Base-by-base conservation (phyloP, 1,140 invertebrate species). In the Ectropis grisescens region DNA sequence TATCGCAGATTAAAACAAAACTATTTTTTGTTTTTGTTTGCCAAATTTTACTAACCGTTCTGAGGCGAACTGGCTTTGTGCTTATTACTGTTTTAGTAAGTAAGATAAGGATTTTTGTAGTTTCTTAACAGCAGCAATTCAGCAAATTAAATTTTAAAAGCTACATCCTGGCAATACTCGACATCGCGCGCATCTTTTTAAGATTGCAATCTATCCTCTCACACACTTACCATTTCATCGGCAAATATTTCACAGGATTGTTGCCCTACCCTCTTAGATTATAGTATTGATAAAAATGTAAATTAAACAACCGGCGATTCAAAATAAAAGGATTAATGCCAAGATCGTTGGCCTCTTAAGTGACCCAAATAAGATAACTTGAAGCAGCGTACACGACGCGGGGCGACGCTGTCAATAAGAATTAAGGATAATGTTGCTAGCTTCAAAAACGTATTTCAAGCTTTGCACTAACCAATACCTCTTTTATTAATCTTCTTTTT, bases 301-400 rank as follows among this genome's bases (percentile, higher is more conserved):
- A 69, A 71, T 67, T 50, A 61, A 50, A 24, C 33, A 54, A 27
- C 40, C 57, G 61, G 62, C 53, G 65, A 61, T 64, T 53, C 45
- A 58, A 69, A 71, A 76, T 69, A 69, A 72, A 76, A 67, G 59
- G 59, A n/a, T 67, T 68, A 59, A 52, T 38, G 22, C 28, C 33
- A 50, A 43, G 69, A 68, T 69, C 71, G 48, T 60, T 67, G 65
- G 47, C 65, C 69, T 56, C 49, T 44, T 58, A 64, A 69, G 53
- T 76, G 68, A 74, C 71, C 69, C 61, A 71, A 74, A 71, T 76
- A 76, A 76, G 62, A 76, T 68, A 65, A 61, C 59, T 58, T 47
- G 53, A 64, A n/a, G n/a, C n/a, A n/a, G n/a, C n/a, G n/a, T n/a
- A 59, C 66, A 58, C 49, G 35, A 37, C 46, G 46, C 43, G 49